Evolutionary conservation across 2,888 invertebrate species (phyloP).

Genomic region (Doris montereyensis): DNA sequence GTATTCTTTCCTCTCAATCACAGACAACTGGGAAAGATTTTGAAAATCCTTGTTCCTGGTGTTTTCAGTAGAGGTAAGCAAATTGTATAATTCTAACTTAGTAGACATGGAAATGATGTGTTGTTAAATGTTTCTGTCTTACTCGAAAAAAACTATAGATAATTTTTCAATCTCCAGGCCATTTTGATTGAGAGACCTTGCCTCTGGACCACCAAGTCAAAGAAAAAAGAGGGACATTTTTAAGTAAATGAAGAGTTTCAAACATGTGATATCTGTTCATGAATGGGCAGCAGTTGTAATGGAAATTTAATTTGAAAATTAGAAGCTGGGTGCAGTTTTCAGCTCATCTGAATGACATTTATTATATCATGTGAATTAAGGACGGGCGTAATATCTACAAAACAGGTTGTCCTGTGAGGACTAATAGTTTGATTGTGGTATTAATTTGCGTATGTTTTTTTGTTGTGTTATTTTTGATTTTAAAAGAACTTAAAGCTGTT

Average conservation of each 20-base stretch:
- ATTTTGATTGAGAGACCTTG: background rate
- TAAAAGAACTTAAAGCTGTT: too few relatives aligned
- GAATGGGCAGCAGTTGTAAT: background rate
- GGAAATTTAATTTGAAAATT: background rate
- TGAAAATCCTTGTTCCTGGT: conserved; percentile 84
- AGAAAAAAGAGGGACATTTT: too few relatives aligned
- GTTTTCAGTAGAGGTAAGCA: conserved; percentile 80
- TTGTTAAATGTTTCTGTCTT: background rate
- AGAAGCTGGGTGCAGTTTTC: too few relatives aligned
- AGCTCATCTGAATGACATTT: too few relatives aligned
- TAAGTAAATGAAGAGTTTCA: too few relatives aligned
- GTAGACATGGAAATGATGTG: background rate
- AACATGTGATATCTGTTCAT: background rate
- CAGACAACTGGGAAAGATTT: conserved; percentile 66
- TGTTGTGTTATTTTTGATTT: too few relatives aligned
- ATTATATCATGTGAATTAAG: too few relatives aligned
- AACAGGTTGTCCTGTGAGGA: too few relatives aligned
- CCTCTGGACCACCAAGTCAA: too few relatives aligned
- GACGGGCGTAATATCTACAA: too few relatives aligned
- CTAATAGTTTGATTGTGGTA: too few relatives aligned
- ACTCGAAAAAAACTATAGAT: background rate
- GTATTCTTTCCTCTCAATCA: conserved; percentile 41
- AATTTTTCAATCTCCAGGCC: background rate
- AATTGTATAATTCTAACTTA: background rate
- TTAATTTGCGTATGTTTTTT: too few relatives aligned